These are phyloP conservation scores for Cantharis rustica DNA, from an alignment of 2,888 invertebrate species.

Conservation along the genomic window DNA sequence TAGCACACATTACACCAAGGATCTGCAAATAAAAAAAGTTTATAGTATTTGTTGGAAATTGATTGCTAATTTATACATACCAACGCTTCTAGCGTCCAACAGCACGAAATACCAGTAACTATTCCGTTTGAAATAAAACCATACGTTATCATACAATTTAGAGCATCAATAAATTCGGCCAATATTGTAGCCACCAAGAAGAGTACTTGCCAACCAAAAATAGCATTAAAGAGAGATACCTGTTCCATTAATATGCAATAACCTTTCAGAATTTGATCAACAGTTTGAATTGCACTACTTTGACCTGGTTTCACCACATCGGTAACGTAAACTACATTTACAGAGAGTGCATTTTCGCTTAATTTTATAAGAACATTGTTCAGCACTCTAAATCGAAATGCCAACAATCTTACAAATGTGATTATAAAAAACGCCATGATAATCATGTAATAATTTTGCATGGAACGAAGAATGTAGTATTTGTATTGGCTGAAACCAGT, in stretches of 20 bases:
- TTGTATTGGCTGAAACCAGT: not conserved
- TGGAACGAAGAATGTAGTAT: not conserved
- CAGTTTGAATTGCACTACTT: not conserved
- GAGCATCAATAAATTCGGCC: not conserved
- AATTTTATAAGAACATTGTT: not conserved
- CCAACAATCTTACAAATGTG: not conserved
- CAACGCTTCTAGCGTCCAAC: not conserved
- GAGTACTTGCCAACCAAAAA: not conserved
- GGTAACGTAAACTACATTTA: not conserved
- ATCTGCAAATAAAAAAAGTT: slow-evolving; percentile 26
- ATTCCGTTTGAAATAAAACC: not conserved
- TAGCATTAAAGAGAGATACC: not conserved
- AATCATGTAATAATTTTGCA: not conserved
- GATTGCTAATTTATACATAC: not conserved
- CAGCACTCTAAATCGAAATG: not conserved
- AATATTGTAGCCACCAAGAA: not conserved
- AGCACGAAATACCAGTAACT: not conserved
- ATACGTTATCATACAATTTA: not conserved
- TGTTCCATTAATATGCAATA: not conserved
- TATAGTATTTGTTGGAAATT: not conserved
- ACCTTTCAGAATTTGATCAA: not conserved
- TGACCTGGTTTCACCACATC: not conserved
- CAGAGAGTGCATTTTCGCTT: not conserved
- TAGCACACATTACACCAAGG: slow-evolving; percentile 31
- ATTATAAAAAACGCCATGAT: not conserved